A percentile compares a stretch with the other conserved stretches of the same genome.
phyloP scores from a whole-genome alignment of 2,113 vertebrate genomes.

The Syngnathus floridae region DNA sequence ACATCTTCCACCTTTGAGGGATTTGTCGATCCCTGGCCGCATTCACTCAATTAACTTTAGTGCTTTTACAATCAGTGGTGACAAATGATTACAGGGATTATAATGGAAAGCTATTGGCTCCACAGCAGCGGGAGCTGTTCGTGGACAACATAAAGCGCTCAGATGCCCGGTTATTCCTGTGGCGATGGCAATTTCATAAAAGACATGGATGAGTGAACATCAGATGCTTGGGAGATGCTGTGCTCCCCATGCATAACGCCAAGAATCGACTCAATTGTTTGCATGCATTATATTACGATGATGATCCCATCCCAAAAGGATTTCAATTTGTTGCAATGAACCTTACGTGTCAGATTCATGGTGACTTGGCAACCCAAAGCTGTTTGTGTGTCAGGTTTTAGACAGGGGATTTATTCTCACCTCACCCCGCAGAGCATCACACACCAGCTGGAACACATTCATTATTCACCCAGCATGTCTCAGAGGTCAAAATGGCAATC shows the following conservation, averaged over 20 bases:
- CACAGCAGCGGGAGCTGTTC: slow-evolving; percentile 26
- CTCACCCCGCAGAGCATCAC: slow-evolving; percentile 42
- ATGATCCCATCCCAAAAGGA: slow-evolving; percentile 25
- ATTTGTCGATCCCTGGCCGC: slow-evolving; percentile 5
- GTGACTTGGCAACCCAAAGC: slow-evolving; percentile 39
- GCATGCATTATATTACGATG: slow-evolving; percentile 3
- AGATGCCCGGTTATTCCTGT: slow-evolving; percentile 29
- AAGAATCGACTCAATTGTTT: background rate
- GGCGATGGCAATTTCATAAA: slow-evolving; percentile 42
- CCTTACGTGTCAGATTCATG: slow-evolving; percentile 24
- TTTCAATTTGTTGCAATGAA: slow-evolving; percentile 28
- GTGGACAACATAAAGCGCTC: slow-evolving; percentile 25
- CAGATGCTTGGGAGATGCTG: background rate
- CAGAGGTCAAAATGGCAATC: slow-evolving; percentile 40
- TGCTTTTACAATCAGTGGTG: slow-evolving; percentile 27
- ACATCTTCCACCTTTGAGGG: slow-evolving; percentile 11
- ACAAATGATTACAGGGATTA: slow-evolving; percentile 42
- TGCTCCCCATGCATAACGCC: background rate
- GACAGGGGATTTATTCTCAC: slow-evolving; percentile 55
- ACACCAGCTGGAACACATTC: slow-evolving; percentile 61
- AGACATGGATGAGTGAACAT: slow-evolving; percentile 34
- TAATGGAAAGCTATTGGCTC: slow-evolving; percentile 29
- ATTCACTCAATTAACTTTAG: slow-evolving; percentile 34
- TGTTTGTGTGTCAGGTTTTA: slow-evolving; percentile 14
- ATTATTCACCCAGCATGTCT: slow-evolving; percentile 46